Evolutionary conservation across 2,113 vertebrate genomes (phyloP), one percentile per base, ranked within the genome.

Genomic region (Oryzias javanicus): DNA sequence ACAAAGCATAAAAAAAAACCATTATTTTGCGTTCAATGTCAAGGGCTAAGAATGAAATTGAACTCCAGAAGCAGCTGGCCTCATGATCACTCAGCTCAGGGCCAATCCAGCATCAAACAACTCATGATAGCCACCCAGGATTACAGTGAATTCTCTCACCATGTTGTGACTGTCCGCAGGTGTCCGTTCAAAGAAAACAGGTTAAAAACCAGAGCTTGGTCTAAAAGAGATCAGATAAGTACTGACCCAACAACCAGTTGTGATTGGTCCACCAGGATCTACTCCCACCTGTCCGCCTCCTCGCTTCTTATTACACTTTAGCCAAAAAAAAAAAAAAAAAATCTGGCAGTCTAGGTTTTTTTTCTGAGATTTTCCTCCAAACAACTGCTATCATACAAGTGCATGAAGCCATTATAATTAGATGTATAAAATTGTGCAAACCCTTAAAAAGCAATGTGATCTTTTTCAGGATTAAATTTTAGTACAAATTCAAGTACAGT

Each of bases 191-290:
- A 27, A 66, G 70, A 49, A 76, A n/a, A 42, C 50, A 48, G 42
- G 67, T 63, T 48, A 60, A 81, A 64, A 85, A 89, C 80, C 74
- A 57, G 41, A 22, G 58, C 15, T 25, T 4, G 13, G 46, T 35
- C 42, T 0, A 25, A 62, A 17, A 7, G 62, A 18, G 7, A 59
- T 42, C 69, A 70, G 77, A 88, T 90, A 90, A 86, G 66, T 89
- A 89, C 72, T 84, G 74, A 57, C 76, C 70, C 64, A 65, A 73
- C 49, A 71, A 55, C 60, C 56, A n/a, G 16, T 67, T 75, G 75
- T 89, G 90, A 92, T 90, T 91, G 90, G 89, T 83, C 70, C 61
- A 67, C 65, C 55, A 40, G 48, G 54, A 67, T 86, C 60, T 86
- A 85, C 88, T 88, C 88, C 88, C 89, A 90, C 82, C 72, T 86